A percentile compares a stretch with the other conserved stretches of the same genome.
Conservation (phyloP, 2,113 vertebrate genomes). For the Promerops cafer region DNA sequence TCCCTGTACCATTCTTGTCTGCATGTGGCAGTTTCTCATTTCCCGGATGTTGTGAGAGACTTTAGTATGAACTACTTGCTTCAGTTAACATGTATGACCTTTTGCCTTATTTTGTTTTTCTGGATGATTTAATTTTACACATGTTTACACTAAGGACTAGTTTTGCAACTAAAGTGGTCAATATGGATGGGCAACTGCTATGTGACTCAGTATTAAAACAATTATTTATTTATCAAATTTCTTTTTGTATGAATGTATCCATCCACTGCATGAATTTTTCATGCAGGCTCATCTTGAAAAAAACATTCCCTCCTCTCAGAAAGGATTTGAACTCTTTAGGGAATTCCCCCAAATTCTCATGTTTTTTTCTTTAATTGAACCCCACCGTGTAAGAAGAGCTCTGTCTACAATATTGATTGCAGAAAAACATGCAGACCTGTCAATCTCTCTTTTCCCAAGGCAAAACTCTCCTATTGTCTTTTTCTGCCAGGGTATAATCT, state of each 20-base stretch:
- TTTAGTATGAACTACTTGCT: slow-evolving; percentile 8
- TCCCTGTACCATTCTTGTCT: slow-evolving; percentile 23
- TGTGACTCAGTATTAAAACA: slow-evolving; percentile 57
- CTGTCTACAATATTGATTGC: slow-evolving; percentile 68
- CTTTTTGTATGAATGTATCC: slow-evolving; percentile 52
- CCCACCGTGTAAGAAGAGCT: slow-evolving; percentile 46
- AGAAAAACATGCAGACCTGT: slow-evolving; percentile 53
- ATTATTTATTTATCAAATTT: slow-evolving; percentile 62
- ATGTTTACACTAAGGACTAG: slow-evolving; percentile 46
- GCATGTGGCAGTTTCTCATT: neutral
- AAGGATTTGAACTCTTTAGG: slow-evolving; percentile 65
- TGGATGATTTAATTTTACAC: slow-evolving; percentile 63
- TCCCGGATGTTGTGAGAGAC: slow-evolving; percentile 24
- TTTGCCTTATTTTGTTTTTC: slow-evolving; percentile 60
- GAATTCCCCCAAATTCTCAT: slow-evolving; percentile 70
- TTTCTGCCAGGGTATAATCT: slow-evolving; percentile 44
- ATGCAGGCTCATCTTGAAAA: slow-evolving; percentile 64
- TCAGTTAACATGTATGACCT: slow-evolving; percentile 36
- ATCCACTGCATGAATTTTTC: slow-evolving; percentile 66
- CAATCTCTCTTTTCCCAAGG: slow-evolving; percentile 61
- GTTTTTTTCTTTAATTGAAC: slow-evolving; percentile 64
- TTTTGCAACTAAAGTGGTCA: slow-evolving; percentile 52
- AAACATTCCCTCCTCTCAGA: slow-evolving; percentile 47
- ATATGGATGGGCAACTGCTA: slow-evolving; percentile 53
- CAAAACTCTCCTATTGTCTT: slow-evolving; percentile 31